Conservation (phyloP, 2,113 vertebrate genomes). For the Egretta garzetta region DNA sequence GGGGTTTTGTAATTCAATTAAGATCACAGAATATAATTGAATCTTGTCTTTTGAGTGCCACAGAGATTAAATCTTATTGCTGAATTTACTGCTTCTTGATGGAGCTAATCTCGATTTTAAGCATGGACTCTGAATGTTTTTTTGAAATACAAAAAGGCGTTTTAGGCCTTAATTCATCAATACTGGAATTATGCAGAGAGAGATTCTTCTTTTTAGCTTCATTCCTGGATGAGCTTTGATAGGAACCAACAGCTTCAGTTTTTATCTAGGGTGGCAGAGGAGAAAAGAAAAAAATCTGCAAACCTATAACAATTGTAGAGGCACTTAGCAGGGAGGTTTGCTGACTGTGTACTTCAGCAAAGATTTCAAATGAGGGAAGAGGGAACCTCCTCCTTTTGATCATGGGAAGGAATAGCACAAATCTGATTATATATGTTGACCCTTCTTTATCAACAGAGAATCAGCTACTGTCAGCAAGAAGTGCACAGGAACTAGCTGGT, state of each 20-base stretch:
- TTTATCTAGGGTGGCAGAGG: slow-evolving; percentile 4
- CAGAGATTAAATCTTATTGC: slow-evolving; percentile 72
- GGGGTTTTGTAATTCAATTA: slow-evolving; percentile 66
- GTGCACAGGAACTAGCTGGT: not conserved
- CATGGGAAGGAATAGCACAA: slow-evolving; percentile 60
- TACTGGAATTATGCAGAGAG: slow-evolving; percentile 44
- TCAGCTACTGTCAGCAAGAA: slow-evolving; percentile 63
- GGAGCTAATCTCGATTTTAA: slow-evolving; percentile 63
- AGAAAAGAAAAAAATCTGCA: slow-evolving; percentile 22
- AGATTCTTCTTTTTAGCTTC: slow-evolving; percentile 38
- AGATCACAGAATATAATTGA: slow-evolving; percentile 69
- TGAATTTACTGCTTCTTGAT: slow-evolving; percentile 62
- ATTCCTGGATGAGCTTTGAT: slow-evolving; percentile 45
- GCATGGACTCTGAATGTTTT: slow-evolving; percentile 26
- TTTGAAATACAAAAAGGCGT: slow-evolving; percentile 48
- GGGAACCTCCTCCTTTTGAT: slow-evolving; percentile 53
- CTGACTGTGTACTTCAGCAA: slow-evolving; percentile 55
- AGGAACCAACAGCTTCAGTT: slow-evolving; percentile 27
- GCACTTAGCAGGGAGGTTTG: slow-evolving; percentile 31
- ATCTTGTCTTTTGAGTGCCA: slow-evolving; percentile 68
- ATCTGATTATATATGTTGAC: slow-evolving; percentile 69
- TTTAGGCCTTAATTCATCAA: slow-evolving; percentile 52
- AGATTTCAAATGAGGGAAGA: slow-evolving; percentile 59
- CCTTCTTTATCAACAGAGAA: slow-evolving; percentile 69
- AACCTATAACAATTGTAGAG: slow-evolving; percentile 7